These are phyloP conservation scores for Leucophora obtusa DNA, from an alignment of 2,888 invertebrate genomes.

Conservation along the genomic window DNA sequence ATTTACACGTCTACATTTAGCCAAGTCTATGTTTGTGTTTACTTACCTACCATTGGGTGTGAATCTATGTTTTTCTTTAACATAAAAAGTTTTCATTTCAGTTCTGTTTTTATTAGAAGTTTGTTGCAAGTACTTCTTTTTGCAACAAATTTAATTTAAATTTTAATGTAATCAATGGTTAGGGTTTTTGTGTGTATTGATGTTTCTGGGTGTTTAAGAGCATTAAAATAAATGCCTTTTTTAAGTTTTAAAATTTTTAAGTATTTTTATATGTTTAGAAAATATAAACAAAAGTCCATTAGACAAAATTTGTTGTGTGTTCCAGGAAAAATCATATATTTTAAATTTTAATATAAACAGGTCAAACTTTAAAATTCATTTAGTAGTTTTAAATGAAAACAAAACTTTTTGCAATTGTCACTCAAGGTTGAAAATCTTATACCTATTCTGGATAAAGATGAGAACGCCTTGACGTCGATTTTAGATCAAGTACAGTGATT, in stretches of 20 bases:
- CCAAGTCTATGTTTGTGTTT: neutral
- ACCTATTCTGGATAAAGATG: too few relatives aligned
- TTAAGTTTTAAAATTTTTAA: neutral
- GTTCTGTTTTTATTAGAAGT: conserved; percentile 48
- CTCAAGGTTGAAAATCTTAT: too few relatives aligned
- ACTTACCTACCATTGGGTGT: neutral
- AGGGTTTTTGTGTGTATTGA: conserved; percentile 34
- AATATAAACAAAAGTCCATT: neutral
- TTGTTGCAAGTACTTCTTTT: conserved; percentile 32
- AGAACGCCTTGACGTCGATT: too few relatives aligned
- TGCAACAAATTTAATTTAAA: conserved; percentile 52
- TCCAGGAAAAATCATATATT: neutral
- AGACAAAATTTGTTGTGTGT: neutral
- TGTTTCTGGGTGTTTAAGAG: conserved; percentile 5
- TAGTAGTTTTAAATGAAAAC: neutral
- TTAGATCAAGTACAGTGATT: too few relatives aligned
- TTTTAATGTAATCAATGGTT: conserved; percentile 54
- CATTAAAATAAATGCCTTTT: conserved; percentile 1
- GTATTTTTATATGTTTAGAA: neutral
- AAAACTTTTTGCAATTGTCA: neutral
- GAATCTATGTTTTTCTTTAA: neutral
- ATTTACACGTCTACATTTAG: neutral
- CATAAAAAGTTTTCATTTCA: conserved; percentile 45
- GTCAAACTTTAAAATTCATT: conserved; percentile 13
- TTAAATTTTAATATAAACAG: neutral